These are phyloP conservation scores for Apotomis capreana DNA, from an alignment of 2,888 invertebrate species.

Conservation along the genomic window DNA sequence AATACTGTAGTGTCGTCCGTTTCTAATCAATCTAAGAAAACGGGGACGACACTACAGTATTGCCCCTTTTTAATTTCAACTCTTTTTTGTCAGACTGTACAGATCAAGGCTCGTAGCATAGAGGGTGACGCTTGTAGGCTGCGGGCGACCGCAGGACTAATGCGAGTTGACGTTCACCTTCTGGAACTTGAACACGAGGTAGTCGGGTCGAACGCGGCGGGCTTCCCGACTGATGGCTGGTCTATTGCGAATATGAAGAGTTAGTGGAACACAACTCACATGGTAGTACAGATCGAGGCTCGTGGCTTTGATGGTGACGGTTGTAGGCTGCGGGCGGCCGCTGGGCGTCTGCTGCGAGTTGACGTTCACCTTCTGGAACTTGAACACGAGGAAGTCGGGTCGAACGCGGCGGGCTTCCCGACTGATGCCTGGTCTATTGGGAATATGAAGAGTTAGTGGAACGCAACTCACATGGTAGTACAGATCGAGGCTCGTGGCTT, in stretches of 20 bases:
- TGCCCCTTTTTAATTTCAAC: too few species aligned
- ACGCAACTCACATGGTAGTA: too few species aligned
- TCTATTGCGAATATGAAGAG: constrained; percentile 91
- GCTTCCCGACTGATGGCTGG: constrained; percentile 90
- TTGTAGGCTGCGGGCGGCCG: constrained; percentile 63
- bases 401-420: too few species aligned
- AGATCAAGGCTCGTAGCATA: constrained; percentile 74
- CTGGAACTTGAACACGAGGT: constrained; percentile 81
- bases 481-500: too few species aligned
- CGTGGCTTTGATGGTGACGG: constrained; percentile 63
- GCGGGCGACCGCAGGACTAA: constrained; percentile 67
- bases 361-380: too few species aligned
- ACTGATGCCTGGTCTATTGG: too few species aligned
- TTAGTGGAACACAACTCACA: constrained; percentile 59
- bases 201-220: constrained; percentile 90
- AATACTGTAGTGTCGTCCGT: too few species aligned
- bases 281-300: constrained; percentile 81
- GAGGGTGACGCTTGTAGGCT: constrained; percentile 64
- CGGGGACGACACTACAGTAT: too few species aligned
- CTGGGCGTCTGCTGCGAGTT: too few species aligned
- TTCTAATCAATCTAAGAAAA: too few species aligned
- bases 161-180: constrained; percentile 81
- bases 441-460: too few species aligned
- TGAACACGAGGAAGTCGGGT: too few species aligned
- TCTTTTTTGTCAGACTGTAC: constrained; percentile 44